Evolutionary conservation across 1,140 invertebrate species (phyloP), one percentile per base, ranked within the genome.

Genomic region (Drosophila lowei): DNA sequence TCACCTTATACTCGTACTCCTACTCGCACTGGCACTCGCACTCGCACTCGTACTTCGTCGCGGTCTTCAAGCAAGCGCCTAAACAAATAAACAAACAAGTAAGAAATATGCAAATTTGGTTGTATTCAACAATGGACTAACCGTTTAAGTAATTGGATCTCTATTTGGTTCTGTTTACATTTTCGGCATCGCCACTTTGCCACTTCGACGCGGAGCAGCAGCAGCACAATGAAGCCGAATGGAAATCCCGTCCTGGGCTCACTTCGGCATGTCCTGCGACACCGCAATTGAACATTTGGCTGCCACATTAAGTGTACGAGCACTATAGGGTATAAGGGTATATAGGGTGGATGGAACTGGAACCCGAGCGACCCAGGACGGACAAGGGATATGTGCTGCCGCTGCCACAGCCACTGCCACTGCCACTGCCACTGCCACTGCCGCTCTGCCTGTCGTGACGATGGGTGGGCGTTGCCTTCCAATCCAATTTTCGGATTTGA

Each of bases 61-160:
- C 38, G 52, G 66, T 52, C 66, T 70, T 70, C 66, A 23, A 68
- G 66, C 4, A 30, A 68, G 66, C 30, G 43, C 66, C 66, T 68
- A 70, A 70, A 49, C 66, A 64, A 70, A 70, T 65, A 70, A 70
- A 72, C 58, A 72, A 72, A 72, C 58, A 72, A 72, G 62, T 50
- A 73, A 72, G 59, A 64, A 72, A 63, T 73, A 73, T 73, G 88
- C 81, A 90, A 90, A 90, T 90, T 84, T 53, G 74, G 67, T 78
- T 38, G 79, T 73, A 75, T 76, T 72, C 55, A 80, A 90, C 88
- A 90, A 90, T 80, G 79, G 86, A 58, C 71, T 77, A 84, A 89
- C 85, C 86, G 79, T 90, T 90, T 90, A 90, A 90, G 89, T 90
- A 90, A 90, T 90, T 90, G 89, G 79, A 84, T 89, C 73, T 90